These are phyloP conservation scores for Actias luna DNA, from an alignment of 2,888 invertebrate genomes.

Conservation along the genomic window DNA sequence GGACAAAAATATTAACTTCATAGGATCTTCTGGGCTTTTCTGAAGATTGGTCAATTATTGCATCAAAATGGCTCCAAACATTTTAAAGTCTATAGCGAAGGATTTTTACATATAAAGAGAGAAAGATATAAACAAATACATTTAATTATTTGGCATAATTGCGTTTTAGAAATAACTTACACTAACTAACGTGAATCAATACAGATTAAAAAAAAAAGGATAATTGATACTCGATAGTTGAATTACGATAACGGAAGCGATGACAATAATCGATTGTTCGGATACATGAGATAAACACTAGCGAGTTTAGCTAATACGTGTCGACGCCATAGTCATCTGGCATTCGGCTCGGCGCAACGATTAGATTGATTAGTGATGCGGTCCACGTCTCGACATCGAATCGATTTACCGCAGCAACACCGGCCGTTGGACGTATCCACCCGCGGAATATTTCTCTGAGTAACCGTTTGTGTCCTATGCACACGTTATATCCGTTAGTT, in stretches of 20 bases:
- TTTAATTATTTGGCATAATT: too few species aligned
- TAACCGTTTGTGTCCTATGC: constrained; percentile 32
- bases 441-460: constrained; percentile 40
- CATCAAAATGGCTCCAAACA: too few species aligned
- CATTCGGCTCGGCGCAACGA: constrained; percentile 38
- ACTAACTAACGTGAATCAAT: too few species aligned
- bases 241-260: constrained; percentile 34
- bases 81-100: too few species aligned
- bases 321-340: constrained; percentile 29
- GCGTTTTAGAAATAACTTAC: too few species aligned
- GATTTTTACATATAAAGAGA: too few species aligned
- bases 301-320: constrained; percentile 28
- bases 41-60: too few species aligned
- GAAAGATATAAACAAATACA: too few species aligned
- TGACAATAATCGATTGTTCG: constrained; percentile 6
- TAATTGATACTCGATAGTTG: background rate
- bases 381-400: constrained; percentile 41
- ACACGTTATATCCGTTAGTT: constrained; percentile 26
- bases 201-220: too few species aligned
- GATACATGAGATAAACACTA: constrained; percentile 19
- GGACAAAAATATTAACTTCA: too few species aligned
- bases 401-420: constrained; percentile 44
- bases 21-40: too few species aligned
- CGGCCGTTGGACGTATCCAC: constrained; percentile 41
- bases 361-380: constrained; percentile 45